phyloP scores from a whole-genome alignment of 2,797 vertebrate genomes.

The Chrysocyon brachyurus region DNA sequence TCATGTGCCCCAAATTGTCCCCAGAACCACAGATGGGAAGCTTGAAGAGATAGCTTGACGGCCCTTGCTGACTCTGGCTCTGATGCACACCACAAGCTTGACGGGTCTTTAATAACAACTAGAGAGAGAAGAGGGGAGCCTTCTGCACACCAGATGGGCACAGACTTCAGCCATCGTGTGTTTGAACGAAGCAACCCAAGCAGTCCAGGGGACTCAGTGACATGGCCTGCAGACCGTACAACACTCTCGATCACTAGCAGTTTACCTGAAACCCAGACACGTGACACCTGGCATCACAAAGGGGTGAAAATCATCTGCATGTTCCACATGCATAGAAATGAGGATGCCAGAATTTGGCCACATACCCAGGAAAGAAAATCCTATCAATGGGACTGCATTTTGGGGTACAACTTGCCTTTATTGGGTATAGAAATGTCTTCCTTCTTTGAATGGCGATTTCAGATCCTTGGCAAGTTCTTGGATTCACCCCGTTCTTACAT shows the following conservation, averaged over 20 bases:
- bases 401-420: neutral
- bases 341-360: neutral
- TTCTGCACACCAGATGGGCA: neutral
- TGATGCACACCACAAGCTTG: neutral
- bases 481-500: neutral
- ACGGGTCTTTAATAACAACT: neutral
- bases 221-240: neutral
- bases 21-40: neutral
- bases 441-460: neutral
- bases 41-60: neutral
- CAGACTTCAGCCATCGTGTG: neutral
- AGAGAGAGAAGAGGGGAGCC: neutral
- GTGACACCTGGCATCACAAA: conserved; percentile 30
- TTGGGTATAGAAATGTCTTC: neutral
- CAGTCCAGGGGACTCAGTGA: neutral
- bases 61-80: neutral
- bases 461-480: neutral
- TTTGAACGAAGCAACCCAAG: neutral
- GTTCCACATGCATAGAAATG: neutral
- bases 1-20: neutral
- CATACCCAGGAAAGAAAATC: accelerated
- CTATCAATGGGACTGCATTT: neutral
- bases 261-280: neutral
- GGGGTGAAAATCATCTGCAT: neutral
- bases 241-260: neutral